Conservation (phyloP, 2,113 vertebrate species). For the Poicephalus meyeri region DNA sequence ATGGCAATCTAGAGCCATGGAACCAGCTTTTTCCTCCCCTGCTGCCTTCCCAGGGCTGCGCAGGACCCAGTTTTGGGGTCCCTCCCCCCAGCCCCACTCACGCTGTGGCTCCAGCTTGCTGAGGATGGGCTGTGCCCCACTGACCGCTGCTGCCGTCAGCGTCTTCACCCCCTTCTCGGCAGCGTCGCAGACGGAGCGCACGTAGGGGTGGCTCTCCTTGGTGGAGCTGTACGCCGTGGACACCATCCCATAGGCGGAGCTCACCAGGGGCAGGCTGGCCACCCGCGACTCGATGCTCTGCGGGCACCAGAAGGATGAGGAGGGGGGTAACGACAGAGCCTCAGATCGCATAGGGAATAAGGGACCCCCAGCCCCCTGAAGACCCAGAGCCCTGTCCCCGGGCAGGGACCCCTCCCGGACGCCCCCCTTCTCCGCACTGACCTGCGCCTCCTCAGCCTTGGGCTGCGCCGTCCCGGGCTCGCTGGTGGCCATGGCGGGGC, state of each 20-base stretch:
- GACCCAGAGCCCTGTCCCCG: not conserved
- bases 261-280: conserved; percentile 81
- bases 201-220: conserved; percentile 83
- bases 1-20: no score
- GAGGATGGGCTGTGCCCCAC: conserved; percentile 86
- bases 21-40: not conserved
- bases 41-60: no score
- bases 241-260: conserved; percentile 74
- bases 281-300: conserved; percentile 77
- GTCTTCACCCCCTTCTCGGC: conserved; percentile 78
- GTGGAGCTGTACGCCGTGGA: conserved; percentile 80
- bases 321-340: no score
- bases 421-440: not conserved
- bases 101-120: conserved; percentile 88
- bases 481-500: conserved; percentile 6
- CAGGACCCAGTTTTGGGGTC: not conserved
- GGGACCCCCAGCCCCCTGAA: fast-evolving
- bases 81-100: conserved; percentile 57
- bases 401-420: not conserved
- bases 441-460: conserved; percentile 29
- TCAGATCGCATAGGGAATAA: fast-evolving
- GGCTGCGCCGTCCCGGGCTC: not conserved
- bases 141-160: conserved; percentile 50
- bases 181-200: conserved; percentile 79
- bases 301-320: no score